Percentiles rank a stretch among this genome's conserved stretches.
These are phyloP conservation scores for Caerostris extrusa DNA, from an alignment of 1,140 invertebrate genomes.

Conservation along the genomic window DNA sequence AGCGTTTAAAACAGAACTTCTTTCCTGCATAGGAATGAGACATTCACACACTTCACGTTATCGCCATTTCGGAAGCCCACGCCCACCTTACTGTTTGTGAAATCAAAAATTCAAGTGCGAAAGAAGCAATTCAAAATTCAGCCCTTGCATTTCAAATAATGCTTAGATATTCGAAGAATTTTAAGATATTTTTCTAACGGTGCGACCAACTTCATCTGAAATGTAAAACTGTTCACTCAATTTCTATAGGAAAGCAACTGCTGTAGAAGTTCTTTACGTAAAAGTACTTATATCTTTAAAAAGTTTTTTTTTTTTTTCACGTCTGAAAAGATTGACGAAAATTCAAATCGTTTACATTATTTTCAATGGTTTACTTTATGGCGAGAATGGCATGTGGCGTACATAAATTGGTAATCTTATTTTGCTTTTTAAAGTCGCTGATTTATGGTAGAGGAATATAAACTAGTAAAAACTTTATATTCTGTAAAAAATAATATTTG, in stretches of 20 bases:
- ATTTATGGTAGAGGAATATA: no score
- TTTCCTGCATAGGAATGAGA: constrained; percentile 12
- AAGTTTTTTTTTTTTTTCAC: neutral
- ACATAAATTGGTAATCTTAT: no score
- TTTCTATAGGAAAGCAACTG: neutral
- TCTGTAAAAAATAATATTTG: no score
- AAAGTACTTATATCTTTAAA: neutral
- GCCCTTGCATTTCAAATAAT: constrained; percentile 13
- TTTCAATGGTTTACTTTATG: neutral
- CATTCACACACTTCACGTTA: neutral
- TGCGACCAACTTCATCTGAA: neutral
- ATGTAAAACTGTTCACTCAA: constrained; percentile 32
- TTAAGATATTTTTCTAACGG: neutral
- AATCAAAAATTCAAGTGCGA: constrained; percentile 21
- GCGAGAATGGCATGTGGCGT: no score
- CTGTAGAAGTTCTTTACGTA: neutral
- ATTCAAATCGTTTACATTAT: neutral
- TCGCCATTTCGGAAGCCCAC: neutral
- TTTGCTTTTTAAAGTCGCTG: no score
- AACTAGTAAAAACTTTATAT: no score
- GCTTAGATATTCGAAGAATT: neutral
- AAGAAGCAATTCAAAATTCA: neutral
- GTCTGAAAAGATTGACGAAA: neutral
- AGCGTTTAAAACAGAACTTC: constrained; percentile 2
- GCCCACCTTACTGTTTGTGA: neutral